Evolutionary conservation across 1,140 invertebrate species (phyloP).

Genomic region (Himalopsyche phryganea): DNA sequence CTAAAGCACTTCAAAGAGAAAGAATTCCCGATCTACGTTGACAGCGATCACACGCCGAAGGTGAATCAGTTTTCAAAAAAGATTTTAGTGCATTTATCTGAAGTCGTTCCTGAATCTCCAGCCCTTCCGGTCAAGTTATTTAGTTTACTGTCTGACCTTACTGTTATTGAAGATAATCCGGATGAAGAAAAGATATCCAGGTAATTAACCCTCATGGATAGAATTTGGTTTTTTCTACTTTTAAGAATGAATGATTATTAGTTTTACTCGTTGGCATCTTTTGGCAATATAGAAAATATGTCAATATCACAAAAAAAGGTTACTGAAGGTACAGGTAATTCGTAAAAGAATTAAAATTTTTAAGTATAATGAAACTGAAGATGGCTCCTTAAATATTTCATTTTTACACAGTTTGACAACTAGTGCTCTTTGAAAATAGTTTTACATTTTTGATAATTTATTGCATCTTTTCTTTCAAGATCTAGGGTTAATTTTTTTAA

Average conservation of each 20-base stretch:
- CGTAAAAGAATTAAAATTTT: too few species aligned
- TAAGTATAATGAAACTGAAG: too few species aligned
- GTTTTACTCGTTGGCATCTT: not conserved
- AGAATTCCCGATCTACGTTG: not conserved
- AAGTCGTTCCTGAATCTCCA: slow-evolving; percentile 5
- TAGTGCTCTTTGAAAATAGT: too few species aligned
- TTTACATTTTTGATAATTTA: too few species aligned
- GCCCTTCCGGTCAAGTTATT: slow-evolving; percentile 12
- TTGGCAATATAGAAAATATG: not conserved
- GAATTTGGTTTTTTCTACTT: slow-evolving; percentile 8
- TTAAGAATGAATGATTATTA: not conserved
- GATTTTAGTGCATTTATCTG: slow-evolving; percentile 14
- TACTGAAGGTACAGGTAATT: too few species aligned
- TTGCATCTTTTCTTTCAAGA: too few species aligned
- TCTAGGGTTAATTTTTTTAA: too few species aligned
- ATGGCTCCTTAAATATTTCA: too few species aligned
- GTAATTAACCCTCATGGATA: too few species aligned
- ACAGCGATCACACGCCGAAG: not conserved
- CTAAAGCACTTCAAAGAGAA: slow-evolving; percentile 2
- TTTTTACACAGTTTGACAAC: too few species aligned
- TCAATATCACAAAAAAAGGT: too few species aligned
- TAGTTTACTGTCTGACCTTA: slow-evolving; percentile 9
- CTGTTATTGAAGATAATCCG: slow-evolving; percentile 1
- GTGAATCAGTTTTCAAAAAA: slow-evolving; percentile 1
- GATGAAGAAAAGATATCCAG: slow-evolving; percentile 6